Evolutionary conservation across 2,113 vertebrate genomes (phyloP).

Genomic region (Pteronura brasiliensis): DNA sequence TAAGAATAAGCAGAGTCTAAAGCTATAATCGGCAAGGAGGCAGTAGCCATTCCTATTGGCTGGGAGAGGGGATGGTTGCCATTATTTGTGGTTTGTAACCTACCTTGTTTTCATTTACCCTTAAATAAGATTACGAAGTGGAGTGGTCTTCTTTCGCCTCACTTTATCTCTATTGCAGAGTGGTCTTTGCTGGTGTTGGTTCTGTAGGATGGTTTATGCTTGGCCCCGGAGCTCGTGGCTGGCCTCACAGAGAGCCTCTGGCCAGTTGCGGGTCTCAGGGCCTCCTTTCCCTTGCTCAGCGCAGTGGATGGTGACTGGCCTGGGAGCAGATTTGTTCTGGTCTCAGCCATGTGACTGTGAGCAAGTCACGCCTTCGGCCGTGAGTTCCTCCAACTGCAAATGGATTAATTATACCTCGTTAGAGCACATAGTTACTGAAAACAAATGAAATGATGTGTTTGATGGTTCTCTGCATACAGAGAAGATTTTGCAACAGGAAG

Average conservation of each 20-base stretch:
- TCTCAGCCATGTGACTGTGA: background rate
- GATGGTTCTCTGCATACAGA: background rate
- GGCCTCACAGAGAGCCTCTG: background rate
- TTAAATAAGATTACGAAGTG: background rate
- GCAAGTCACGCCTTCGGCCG: background rate
- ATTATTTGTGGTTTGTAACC: background rate
- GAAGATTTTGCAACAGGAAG: background rate
- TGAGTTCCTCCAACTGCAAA: background rate
- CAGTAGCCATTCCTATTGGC: background rate
- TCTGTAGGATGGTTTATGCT: background rate
- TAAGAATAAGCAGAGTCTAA: background rate
- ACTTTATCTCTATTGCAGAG: background rate
- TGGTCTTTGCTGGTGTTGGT: fast-evolving
- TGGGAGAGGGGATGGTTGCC: background rate
- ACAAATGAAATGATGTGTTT: background rate
- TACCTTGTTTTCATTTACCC: background rate
- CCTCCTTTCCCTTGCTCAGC: background rate
- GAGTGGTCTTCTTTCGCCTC: background rate
- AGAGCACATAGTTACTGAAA: background rate
- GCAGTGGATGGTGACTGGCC: background rate
- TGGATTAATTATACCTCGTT: background rate
- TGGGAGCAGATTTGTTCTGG: background rate
- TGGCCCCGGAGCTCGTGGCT: background rate
- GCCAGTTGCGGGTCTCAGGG: background rate
- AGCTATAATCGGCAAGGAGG: background rate